These are phyloP conservation scores for Trogon surrucura DNA, from an alignment of 2,113 vertebrate genomes.

Conservation along the genomic window DNA sequence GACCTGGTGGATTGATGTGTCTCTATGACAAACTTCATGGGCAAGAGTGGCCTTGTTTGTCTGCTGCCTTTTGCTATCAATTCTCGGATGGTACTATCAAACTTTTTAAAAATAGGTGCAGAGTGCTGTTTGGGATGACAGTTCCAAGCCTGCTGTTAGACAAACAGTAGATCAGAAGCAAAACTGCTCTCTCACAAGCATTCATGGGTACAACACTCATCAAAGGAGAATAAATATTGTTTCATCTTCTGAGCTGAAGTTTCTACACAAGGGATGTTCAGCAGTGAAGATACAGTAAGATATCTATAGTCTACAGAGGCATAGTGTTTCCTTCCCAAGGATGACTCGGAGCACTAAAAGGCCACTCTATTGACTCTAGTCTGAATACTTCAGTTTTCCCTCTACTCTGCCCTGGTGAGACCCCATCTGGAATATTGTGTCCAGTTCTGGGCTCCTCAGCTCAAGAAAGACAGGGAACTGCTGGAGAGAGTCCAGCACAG, in stretches of 20 bases:
- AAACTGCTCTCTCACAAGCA: background rate
- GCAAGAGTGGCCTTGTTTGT: background rate
- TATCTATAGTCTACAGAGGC: background rate
- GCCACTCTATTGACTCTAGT: background rate
- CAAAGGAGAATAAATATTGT: background rate
- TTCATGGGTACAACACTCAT: background rate
- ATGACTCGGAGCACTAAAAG: background rate
- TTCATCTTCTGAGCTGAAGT: background rate
- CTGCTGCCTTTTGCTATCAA: background rate
- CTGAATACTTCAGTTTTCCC: background rate
- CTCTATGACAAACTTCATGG: background rate
- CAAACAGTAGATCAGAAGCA: background rate
- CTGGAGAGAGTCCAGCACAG: no score
- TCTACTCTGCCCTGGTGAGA: no score
- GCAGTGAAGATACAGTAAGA: background rate
- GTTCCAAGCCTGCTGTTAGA: background rate
- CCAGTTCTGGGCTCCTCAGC: no score
- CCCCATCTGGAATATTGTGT: no score
- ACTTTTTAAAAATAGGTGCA: background rate
- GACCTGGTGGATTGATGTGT: rapidly evolving
- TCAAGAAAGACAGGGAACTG: no score
- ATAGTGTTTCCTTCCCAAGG: background rate
- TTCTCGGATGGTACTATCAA: background rate
- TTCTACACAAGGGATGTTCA: background rate
- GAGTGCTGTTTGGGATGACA: background rate